phyloP scores from a whole-genome alignment of 2,113 vertebrate genomes.

The Tyto alba region DNA sequence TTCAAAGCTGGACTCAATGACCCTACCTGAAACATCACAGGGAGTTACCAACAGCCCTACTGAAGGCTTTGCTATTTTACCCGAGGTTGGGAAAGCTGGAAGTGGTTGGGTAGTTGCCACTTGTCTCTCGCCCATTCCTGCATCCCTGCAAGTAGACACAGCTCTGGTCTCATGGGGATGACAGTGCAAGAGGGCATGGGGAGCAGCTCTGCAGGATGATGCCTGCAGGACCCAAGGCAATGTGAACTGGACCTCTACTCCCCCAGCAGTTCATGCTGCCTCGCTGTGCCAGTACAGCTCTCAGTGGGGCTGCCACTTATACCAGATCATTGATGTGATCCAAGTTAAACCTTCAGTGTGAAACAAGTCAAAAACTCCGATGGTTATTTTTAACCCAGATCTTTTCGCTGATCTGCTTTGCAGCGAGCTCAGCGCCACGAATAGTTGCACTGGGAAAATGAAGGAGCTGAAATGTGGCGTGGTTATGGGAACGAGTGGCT shows the following conservation, averaged over 20 bases:
- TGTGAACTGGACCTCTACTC: not conserved
- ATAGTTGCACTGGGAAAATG: not conserved
- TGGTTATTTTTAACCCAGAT: not conserved
- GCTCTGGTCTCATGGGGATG: not conserved
- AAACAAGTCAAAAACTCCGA: not conserved
- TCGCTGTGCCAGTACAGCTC: not conserved
- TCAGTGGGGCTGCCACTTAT: not conserved
- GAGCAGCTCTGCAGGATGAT: not conserved
- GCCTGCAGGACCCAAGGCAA: not conserved
- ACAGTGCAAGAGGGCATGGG: not conserved
- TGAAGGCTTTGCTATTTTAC: not conserved
- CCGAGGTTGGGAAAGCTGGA: not conserved
- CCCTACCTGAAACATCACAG: not conserved
- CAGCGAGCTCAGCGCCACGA: not conserved
- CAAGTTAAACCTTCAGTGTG: not conserved
- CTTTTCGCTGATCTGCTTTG: not conserved
- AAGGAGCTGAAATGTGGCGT: not conserved
- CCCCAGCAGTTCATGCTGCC: not conserved
- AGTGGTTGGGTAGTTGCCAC: fast-evolving
- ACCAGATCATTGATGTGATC: not conserved
- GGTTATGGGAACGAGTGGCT: not conserved
- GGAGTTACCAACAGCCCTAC: not conserved
- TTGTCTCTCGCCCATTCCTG: not conserved
- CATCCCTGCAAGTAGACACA: not conserved
- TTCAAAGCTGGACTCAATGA: not conserved